Conservation (phyloP, 2,797 vertebrate genomes). For the Semotilus atromaculatus region DNA sequence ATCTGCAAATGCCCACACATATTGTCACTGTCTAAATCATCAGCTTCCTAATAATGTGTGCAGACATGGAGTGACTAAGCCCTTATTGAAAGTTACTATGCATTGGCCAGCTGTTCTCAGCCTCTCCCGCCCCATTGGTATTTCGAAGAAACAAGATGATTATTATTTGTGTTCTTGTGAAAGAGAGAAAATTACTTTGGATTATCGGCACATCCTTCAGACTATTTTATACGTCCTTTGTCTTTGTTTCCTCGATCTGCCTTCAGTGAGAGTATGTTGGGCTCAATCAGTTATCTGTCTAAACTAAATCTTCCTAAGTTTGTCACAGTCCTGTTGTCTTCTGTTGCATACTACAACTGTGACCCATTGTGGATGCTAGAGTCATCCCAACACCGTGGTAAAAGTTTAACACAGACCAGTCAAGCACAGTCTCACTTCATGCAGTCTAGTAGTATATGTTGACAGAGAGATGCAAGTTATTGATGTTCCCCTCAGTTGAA, state of each 20-base stretch:
- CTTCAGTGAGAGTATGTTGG: neutral
- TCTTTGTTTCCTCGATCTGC: neutral
- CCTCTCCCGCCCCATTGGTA: neutral
- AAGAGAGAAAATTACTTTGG: conserved; percentile 50
- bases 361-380: conserved; percentile 26
- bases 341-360: conserved; percentile 21
- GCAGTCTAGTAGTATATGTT: neutral
- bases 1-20: conserved; percentile 17
- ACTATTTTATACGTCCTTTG: conserved; percentile 30
- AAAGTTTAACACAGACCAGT: neutral
- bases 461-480: conserved; percentile 8
- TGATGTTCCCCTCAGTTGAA: conserved; percentile 13
- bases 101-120: conserved; percentile 21
- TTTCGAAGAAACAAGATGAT: conserved; percentile 41
- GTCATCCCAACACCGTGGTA: neutral
- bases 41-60: neutral
- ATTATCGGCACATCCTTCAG: conserved; percentile 50
- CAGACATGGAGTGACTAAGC: conserved; percentile 15
- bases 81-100: conserved; percentile 8
- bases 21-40: neutral
- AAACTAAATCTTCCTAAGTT: neutral
- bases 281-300: conserved; percentile 6
- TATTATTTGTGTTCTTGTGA: conserved; percentile 43
- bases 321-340: neutral
- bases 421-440: neutral